Evolutionary conservation across 1,140 invertebrate species (phyloP).

Genomic region (Sitodiplosis mosellana): DNA sequence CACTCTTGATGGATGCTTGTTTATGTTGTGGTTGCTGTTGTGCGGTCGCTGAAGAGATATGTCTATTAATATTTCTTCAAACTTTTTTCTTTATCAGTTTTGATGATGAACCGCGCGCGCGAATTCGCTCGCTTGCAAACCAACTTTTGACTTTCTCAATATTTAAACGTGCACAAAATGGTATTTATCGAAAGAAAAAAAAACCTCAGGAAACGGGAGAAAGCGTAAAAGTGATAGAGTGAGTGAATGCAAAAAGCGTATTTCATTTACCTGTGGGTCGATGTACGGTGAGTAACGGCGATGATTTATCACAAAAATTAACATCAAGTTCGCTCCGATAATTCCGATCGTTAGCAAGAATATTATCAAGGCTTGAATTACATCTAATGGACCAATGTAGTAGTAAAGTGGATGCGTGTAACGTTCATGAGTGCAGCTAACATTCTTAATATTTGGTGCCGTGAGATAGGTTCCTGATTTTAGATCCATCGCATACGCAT

Average conservation of each 20-base stretch:
- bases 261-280: constrained; percentile 50
- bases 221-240: background rate
- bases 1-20: too few species aligned
- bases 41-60: too few species aligned
- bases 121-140: too few species aligned
- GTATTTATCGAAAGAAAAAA: background rate
- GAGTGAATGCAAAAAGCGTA: background rate
- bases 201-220: background rate
- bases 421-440: constrained; percentile 52
- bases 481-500: background rate
- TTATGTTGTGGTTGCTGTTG: too few species aligned
- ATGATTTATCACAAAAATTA: constrained; percentile 69
- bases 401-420: constrained; percentile 36
- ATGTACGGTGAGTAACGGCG: constrained; percentile 64
- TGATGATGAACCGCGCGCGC: too few species aligned
- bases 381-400: constrained; percentile 42
- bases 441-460: constrained; percentile 57
- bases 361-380: constrained; percentile 54
- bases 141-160: too few species aligned
- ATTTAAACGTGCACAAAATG: too few species aligned
- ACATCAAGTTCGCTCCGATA: constrained; percentile 51
- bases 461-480: constrained; percentile 38
- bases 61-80: too few species aligned
- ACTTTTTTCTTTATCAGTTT: too few species aligned
- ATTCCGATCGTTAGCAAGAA: constrained; percentile 54